Conservation (phyloP, 2,113 vertebrate genomes). For the Misgurnus anguillicaudatus region DNA sequence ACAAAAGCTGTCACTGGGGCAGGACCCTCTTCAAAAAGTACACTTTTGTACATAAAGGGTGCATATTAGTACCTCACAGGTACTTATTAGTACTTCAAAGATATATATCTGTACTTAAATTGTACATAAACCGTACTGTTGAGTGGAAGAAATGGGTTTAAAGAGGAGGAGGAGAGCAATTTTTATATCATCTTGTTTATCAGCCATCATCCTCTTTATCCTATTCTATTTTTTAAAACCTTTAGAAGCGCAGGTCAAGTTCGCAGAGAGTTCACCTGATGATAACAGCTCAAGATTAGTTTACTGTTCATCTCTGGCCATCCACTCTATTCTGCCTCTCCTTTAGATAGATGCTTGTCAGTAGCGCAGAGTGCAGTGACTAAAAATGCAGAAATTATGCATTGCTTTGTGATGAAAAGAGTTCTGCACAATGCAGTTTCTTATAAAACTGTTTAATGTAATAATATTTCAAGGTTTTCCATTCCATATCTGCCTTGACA, state of each 20-base stretch:
- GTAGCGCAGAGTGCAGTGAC: not conserved
- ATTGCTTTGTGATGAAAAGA: not conserved
- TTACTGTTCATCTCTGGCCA: not conserved
- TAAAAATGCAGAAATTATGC: conserved; percentile 6
- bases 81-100: too few species aligned
- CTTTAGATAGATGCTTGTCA: not conserved
- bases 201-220: conserved; percentile 55
- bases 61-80: too few species aligned
- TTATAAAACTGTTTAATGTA: too few species aligned
- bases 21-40: too few species aligned
- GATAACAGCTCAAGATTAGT: conserved; percentile 28
- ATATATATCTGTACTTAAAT: too few species aligned
- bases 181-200: conserved; percentile 41
- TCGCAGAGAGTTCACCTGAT: conserved; percentile 22
- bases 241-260: conserved; percentile 41
- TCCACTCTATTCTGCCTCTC: not conserved
- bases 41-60: too few species aligned
- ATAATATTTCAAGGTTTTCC: too few species aligned
- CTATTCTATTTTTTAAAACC: conserved; percentile 63
- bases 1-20: too few species aligned
- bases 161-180: conserved; percentile 34
- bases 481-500: too few species aligned
- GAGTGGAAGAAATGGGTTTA: not conserved
- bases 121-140: conserved; percentile 4
- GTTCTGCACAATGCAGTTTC: too few species aligned